Conservation (phyloP, 2,888 invertebrate species). For the Thereva nobilitata region DNA sequence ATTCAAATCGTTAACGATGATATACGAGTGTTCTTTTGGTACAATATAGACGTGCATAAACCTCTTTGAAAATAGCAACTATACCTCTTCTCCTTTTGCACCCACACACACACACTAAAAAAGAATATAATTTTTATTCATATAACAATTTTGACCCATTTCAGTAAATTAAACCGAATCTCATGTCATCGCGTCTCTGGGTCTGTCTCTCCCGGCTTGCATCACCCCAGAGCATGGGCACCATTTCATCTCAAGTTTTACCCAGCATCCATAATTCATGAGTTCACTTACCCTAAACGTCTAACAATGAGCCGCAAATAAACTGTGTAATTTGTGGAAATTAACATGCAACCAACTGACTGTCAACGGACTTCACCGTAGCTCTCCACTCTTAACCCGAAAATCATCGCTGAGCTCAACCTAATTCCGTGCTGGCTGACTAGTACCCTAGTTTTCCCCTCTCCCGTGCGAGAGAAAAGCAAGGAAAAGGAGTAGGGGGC, state of each 20-base stretch:
- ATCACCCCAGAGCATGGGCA: neutral
- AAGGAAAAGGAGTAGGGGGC: too few relatives aligned
- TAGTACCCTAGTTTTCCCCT: neutral
- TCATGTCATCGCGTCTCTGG: neutral
- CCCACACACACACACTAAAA: neutral
- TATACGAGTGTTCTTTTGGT: too few relatives aligned
- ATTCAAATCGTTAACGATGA: too few relatives aligned
- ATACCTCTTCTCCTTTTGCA: too few relatives aligned
- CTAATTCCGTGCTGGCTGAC: neutral
- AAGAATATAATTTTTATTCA: slow-evolving; percentile 14
- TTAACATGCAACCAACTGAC: slow-evolving; percentile 33
- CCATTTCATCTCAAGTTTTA: slow-evolving; percentile 6
- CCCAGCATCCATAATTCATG: slow-evolving; percentile 29
- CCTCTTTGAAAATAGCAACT: too few relatives aligned
- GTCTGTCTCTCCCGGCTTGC: neutral
- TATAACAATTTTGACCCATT: slow-evolving; percentile 22
- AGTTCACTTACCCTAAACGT: slow-evolving; percentile 32
- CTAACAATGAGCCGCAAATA: slow-evolving; percentile 34
- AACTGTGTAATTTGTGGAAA: slow-evolving; percentile 32
- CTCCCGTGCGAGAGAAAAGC: neutral
- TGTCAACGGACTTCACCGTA: slow-evolving; percentile 17
- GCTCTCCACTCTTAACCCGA: neutral
- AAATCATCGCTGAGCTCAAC: neutral
- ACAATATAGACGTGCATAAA: too few relatives aligned
- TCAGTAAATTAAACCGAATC: neutral